Percentiles rank a stretch among this genome's conserved stretches.
phyloP scores from a whole-genome alignment of 2,113 vertebrate species.

The Myocastor coypus region DNA sequence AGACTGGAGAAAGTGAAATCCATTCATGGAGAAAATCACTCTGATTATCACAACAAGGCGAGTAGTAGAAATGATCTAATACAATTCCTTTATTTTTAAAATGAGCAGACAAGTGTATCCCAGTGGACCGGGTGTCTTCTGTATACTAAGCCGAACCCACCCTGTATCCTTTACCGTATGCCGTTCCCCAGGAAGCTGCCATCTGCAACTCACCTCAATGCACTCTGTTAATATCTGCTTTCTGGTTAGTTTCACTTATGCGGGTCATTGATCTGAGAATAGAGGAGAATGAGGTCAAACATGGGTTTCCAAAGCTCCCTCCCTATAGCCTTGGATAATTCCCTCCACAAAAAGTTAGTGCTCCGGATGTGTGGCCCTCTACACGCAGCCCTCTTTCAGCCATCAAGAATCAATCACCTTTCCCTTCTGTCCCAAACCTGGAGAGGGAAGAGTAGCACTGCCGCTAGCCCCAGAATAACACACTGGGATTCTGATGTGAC shows the following conservation, averaged over 20 bases:
- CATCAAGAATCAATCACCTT: not conserved
- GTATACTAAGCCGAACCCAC: not conserved
- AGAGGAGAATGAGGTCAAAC: not conserved
- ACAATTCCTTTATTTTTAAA: not conserved
- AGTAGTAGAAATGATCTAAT: not conserved
- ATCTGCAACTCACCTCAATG: not conserved
- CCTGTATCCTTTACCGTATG: not conserved
- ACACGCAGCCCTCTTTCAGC: not conserved
- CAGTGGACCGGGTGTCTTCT: not conserved
- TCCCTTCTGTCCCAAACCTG: not conserved
- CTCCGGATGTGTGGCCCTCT: not conserved
- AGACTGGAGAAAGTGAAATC: not conserved
- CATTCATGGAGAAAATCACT: not conserved
- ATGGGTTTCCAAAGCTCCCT: not conserved
- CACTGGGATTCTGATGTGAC: not conserved
- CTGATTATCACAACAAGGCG: not conserved
- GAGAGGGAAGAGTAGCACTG: not conserved
- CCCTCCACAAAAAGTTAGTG: not conserved
- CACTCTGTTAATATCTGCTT: not conserved
- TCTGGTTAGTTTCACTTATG: not conserved
- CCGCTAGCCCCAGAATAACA: not conserved
- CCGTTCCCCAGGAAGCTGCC: not conserved
- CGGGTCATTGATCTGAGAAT: not conserved
- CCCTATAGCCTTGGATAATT: not conserved
- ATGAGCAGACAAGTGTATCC: not conserved